Base-by-base conservation (phyloP, 1,140 invertebrate genomes). In the Drosophila virilis region DNA sequence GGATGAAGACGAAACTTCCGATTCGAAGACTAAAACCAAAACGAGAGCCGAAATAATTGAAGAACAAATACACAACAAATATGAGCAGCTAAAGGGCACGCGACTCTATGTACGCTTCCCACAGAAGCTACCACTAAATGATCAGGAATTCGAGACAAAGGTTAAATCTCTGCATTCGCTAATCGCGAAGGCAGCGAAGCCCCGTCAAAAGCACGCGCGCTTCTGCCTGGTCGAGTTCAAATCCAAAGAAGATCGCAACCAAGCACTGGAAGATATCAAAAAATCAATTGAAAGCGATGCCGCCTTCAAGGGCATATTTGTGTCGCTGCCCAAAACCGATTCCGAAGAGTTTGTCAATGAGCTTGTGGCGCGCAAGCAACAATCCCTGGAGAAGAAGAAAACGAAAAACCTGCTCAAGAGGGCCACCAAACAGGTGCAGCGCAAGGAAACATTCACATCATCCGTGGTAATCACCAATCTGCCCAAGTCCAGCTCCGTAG, bases 171-270 rank as follows among this genome's bases (percentile, higher is more conserved):
- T 92, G 12, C 86, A 88, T 54, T 59, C 76, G 0, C 46, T 91
- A 17, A 74, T 92, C n/a, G 10, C 70, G 0, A 91, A 80, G n/a
- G 77, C 72, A 0, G 40, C 74, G 1, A 91, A 88, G 42, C 91
- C 91, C 0, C 81, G 91, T 1, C 91, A 92, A 33, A 92, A 90
- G 35, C 77, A 91, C 22, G 91, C 85, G 1, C 84, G 91, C 1
- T 92, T 92, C 32, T 92, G 91, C 37, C 55, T 92, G 5, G 79
- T 91, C 0, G 82, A 92, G 2, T 92, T 92, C 22, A 60, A 78
- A 32, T 68, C 81, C 0, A 52, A 78, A 28, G 61, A 80, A 6
- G 76, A 92, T 55, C 89, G 91, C 0, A 80, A 91, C 54, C 40
- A 28, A 6, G 89, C 84, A 0, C 51, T 81, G 4, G 35, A 68